A percentile compares a stretch with the other conserved stretches of the same genome.
phyloP scores from a whole-genome alignment of 2,797 vertebrate species.

The Gymnoscopelus microlampas region DNA sequence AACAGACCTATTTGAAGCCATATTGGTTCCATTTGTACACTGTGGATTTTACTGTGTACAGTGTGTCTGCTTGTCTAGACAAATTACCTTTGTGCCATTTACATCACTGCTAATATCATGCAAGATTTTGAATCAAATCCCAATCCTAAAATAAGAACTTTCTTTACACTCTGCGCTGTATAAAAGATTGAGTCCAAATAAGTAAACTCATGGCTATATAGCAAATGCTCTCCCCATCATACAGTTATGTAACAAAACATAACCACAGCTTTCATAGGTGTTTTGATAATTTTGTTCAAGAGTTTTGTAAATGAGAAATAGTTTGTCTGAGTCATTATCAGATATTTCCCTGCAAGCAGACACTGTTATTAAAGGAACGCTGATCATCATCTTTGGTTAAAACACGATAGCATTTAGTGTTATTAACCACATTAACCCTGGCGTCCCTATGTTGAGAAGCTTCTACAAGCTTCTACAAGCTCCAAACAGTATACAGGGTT shows the following conservation, averaged over 20 bases:
- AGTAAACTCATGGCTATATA: slow-evolving; percentile 4
- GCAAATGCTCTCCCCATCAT: not conserved
- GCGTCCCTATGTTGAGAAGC: no score
- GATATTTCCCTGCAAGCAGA: slow-evolving; percentile 22
- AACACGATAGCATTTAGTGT: slow-evolving; percentile 20
- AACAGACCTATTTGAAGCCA: no score
- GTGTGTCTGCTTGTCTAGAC: no score
- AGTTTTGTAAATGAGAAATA: slow-evolving; percentile 4
- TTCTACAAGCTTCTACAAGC: no score
- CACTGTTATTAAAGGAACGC: slow-evolving; percentile 39
- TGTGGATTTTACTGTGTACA: no score
- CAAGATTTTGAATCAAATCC: slow-evolving; percentile 15
- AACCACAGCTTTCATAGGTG: not conserved
- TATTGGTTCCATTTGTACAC: no score
- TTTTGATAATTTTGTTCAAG: not conserved
- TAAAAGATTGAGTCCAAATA: not conserved
- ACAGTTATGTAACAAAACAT: not conserved
- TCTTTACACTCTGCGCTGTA: not conserved
- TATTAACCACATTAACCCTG: not conserved
- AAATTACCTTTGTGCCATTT: slow-evolving; percentile 22
- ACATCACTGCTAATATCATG: slow-evolving; percentile 30
- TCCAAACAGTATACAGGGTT: no score
- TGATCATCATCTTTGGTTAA: slow-evolving; percentile 67
- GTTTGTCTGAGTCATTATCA: slow-evolving; percentile 4
- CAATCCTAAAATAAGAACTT: not conserved